Conservation (phyloP, 2,113 vertebrate genomes). For the Neotragus pygmaeus region DNA sequence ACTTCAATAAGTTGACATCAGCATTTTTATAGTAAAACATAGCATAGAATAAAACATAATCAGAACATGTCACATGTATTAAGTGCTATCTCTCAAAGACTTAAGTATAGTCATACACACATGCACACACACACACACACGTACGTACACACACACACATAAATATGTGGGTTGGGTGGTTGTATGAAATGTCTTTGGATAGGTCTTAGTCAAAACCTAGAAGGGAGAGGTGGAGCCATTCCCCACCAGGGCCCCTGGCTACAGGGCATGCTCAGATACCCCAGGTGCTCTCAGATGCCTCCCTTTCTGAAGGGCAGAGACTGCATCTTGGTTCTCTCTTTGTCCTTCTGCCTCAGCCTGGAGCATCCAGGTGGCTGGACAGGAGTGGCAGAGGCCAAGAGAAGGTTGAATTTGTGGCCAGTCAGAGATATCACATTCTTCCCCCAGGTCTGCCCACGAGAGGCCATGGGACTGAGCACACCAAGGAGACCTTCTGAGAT, state of each 20-base stretch:
- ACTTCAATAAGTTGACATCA: not conserved
- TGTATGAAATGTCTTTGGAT: not conserved
- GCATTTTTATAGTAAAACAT: not conserved
- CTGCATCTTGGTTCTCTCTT: not conserved
- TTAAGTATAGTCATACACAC: not conserved
- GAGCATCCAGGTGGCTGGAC: not conserved
- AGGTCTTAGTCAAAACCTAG: not conserved
- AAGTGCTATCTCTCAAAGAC: not conserved
- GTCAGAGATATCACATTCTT: not conserved
- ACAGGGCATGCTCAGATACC: not conserved
- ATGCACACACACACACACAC: fast-evolving
- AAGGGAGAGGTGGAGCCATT: not conserved
- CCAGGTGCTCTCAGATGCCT: not conserved
- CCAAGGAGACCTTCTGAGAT: not conserved
- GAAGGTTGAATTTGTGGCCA: not conserved
- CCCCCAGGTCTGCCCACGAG: not conserved
- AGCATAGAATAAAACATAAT: not conserved
- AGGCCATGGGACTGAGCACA: not conserved
- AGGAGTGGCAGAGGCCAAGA: not conserved
- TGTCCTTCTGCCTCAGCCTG: not conserved
- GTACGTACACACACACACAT: not conserved
- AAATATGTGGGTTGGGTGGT: not conserved
- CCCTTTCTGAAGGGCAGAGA: not conserved
- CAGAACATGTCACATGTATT: not conserved
- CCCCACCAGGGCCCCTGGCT: not conserved